phyloP scores from a whole-genome alignment of 1,140 invertebrate genomes.

The Lordiphosa stackelbergi region DNA sequence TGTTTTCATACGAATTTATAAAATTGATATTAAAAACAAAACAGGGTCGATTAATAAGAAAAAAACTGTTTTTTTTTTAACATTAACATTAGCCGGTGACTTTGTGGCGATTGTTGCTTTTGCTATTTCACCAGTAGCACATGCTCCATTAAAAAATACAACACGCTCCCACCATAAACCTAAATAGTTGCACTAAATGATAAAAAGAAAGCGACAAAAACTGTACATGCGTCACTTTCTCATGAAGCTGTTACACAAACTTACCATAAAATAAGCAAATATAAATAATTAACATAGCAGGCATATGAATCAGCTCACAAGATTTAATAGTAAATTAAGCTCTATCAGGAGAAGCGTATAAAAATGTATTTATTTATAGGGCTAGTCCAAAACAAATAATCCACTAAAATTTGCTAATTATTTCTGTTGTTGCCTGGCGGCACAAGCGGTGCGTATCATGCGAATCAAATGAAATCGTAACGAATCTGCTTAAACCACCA shows the following conservation, averaged over 20 bases:
- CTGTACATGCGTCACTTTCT: slow-evolving; percentile 2
- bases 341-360: no score
- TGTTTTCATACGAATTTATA: no score
- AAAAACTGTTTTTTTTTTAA: no score
- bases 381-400: neutral
- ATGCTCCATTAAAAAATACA: neutral
- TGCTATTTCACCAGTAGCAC: neutral
- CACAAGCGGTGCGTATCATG: slow-evolving; percentile 48
- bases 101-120: neutral
- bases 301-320: slow-evolving; percentile 17
- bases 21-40: no score
- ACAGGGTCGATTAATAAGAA: no score
- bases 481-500: slow-evolving; percentile 54
- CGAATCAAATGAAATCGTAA: slow-evolving; percentile 71
- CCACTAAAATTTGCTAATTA: slow-evolving; percentile 36
- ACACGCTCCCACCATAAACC: neutral
- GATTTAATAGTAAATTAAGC: no score
- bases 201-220: slow-evolving; percentile 36
- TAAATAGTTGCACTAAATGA: slow-evolving; percentile 3
- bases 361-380: no score
- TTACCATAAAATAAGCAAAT: slow-evolving; percentile 5
- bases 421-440: slow-evolving; percentile 31
- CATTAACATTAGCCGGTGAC: no score
- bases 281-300: slow-evolving; percentile 8
- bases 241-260: slow-evolving; percentile 1